Evolutionary conservation across 1,140 invertebrate genomes (phyloP).

Genomic region (Aphelinus certus): DNA sequence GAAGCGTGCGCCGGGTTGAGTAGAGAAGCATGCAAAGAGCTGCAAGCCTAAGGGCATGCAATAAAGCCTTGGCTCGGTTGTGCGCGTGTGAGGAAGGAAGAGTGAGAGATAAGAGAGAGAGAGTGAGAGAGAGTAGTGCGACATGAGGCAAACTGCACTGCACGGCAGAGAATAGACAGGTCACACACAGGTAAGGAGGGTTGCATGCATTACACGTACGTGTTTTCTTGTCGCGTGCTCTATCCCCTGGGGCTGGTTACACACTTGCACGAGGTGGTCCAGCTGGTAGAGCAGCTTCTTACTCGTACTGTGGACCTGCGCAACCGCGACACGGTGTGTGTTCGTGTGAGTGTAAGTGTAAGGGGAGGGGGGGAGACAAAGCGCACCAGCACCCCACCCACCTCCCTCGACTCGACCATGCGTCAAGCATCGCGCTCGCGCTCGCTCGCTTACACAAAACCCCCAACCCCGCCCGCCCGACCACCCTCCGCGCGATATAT

Average conservation of each 20-base stretch:
- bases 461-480: neutral
- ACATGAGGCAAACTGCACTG: neutral
- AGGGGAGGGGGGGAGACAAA: neutral
- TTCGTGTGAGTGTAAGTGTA: neutral
- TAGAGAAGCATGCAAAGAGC: neutral
- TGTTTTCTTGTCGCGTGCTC: slow-evolving; percentile 76
- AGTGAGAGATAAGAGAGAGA: too few species aligned
- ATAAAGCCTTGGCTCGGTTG: neutral
- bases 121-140: neutral
- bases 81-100: neutral
- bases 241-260: slow-evolving; percentile 85
- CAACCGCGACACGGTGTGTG: neutral
- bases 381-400: slow-evolving; percentile 21
- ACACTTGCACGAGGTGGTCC: slow-evolving; percentile 94
- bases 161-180: slow-evolving; percentile 4
- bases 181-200: slow-evolving; percentile 4
- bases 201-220: slow-evolving; percentile 65
- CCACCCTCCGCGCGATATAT: neutral
- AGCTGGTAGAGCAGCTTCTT: slow-evolving; percentile 96
- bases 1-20: neutral
- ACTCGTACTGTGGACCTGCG: slow-evolving; percentile 93
- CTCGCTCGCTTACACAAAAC: too few species aligned
- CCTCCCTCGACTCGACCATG: too few species aligned
- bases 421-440: too few species aligned
- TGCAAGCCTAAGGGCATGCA: slow-evolving; percentile 16